Percentiles rank a stretch among this genome's conserved stretches.
Evolutionary conservation across 2,113 vertebrate genomes (phyloP).

Genomic region (Neoarius graeffei): DNA sequence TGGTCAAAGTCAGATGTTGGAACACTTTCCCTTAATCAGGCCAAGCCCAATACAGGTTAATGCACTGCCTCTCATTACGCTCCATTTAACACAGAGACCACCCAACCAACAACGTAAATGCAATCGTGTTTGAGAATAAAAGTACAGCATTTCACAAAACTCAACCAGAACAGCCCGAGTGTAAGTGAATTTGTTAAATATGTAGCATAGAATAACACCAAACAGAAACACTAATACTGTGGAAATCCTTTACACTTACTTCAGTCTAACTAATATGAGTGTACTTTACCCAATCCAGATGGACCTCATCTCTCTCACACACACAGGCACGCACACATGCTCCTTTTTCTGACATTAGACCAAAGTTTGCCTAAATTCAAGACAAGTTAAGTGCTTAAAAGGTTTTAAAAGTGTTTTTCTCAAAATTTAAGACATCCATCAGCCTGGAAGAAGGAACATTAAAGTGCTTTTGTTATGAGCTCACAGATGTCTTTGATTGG

Average conservation of each 20-base stretch:
- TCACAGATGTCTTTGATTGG: not conserved
- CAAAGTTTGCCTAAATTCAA: slow-evolving; percentile 16
- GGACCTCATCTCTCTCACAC: slow-evolving; percentile 2
- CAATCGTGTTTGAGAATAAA: not conserved
- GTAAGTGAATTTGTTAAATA: not conserved
- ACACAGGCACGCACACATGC: not conserved
- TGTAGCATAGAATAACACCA: not conserved
- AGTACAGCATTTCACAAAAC: not conserved
- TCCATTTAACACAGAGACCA: not conserved
- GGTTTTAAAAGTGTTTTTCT: not conserved
- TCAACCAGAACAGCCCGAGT: not conserved
- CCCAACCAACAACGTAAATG: not conserved
- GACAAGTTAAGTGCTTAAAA: slow-evolving; percentile 40
- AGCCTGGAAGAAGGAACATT: not conserved
- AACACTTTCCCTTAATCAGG: not conserved
- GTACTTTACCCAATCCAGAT: slow-evolving; percentile 24
- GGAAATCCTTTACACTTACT: slow-evolving; percentile 13
- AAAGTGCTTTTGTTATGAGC: not conserved
- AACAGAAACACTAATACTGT: not conserved
- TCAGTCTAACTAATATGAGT: not conserved
- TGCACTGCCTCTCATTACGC: not conserved
- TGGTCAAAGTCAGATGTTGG: not conserved
- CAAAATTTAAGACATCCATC: not conserved
- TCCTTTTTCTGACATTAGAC: slow-evolving; percentile 7
- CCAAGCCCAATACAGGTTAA: not conserved